phyloP scores from a whole-genome alignment of 2,888 invertebrate species.

The Dione vanillae region DNA sequence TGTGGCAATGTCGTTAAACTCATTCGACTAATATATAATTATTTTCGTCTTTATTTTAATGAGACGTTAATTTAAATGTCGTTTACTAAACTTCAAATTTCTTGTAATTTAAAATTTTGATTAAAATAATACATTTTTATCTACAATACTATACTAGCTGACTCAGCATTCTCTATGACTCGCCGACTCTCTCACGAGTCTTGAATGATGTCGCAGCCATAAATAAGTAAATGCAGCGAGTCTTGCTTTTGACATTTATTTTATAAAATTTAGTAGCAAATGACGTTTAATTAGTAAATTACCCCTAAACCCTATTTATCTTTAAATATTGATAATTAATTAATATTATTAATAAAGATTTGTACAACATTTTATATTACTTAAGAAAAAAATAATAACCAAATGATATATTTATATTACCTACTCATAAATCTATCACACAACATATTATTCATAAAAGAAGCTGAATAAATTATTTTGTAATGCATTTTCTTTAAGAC shows the following conservation, averaged over 20 bases:
- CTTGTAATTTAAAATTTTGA: background rate
- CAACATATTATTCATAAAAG: background rate
- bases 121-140: slow-evolving; percentile 1
- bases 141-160: slow-evolving; percentile 53
- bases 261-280: background rate
- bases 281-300: background rate
- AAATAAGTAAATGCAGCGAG: slow-evolving; percentile 40
- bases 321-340: background rate
- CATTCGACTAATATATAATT: background rate
- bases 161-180: slow-evolving; percentile 68
- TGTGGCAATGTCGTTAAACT: background rate
- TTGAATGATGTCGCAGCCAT: slow-evolving; percentile 26
- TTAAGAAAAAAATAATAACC: background rate
- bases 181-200: slow-evolving; percentile 70
- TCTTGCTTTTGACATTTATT: background rate
- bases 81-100: background rate
- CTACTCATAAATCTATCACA: background rate
- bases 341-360: background rate
- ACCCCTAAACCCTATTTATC: background rate
- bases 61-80: background rate
- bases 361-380: background rate
- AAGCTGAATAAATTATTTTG: slow-evolving; percentile 1
- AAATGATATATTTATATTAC: background rate
- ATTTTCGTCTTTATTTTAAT: background rate
- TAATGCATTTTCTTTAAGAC: slow-evolving; percentile 25